Percentiles rank a stretch among this genome's conserved stretches.
Conservation (phyloP, 2,797 vertebrate genomes). For the Amblyopsis hoosieri region DNA sequence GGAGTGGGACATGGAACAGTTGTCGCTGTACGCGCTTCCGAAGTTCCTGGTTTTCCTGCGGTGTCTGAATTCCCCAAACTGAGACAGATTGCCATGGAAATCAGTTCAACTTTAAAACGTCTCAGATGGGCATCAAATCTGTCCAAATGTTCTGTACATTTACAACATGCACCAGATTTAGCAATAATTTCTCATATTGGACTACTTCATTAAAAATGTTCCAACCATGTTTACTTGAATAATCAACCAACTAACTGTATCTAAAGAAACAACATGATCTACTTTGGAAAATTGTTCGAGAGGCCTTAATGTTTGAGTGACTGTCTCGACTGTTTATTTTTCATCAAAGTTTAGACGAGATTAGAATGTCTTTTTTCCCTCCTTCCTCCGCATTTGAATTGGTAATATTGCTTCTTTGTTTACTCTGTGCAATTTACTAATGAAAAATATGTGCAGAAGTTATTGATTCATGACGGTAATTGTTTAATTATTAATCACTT, state of each 20-base stretch:
- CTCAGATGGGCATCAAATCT: constrained; percentile 74
- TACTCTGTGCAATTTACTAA: constrained; percentile 99
- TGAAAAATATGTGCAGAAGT: constrained; percentile 98
- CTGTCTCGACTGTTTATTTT: constrained; percentile 80
- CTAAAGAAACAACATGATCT: constrained; percentile 77
- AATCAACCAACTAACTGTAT: constrained; percentile 73
- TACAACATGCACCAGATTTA: constrained; percentile 67
- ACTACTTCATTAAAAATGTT: constrained; percentile 74
- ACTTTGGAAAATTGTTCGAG: constrained; percentile 75
- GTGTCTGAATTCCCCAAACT: constrained; percentile 52
- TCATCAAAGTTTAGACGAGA: constrained; percentile 79
- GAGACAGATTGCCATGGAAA: constrained; percentile 68
- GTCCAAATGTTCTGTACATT: constrained; percentile 73
- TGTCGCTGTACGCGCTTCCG: constrained; percentile 34
- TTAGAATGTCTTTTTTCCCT: constrained; percentile 77
- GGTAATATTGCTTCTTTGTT: constrained; percentile 99
- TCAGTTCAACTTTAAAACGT: constrained; percentile 67
- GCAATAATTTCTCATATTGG: constrained; percentile 69
- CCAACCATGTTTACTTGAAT: constrained; percentile 73
- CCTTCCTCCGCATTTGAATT: constrained; percentile 94
- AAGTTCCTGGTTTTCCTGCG: constrained; percentile 42
- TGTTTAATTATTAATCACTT: constrained; percentile 99
- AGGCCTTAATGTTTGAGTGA: constrained; percentile 77
- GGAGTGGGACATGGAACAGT: constrained; percentile 27
- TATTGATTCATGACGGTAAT: constrained; percentile 99